Conservation (phyloP, 2,113 vertebrate species). For the Lophius piscatorius region DNA sequence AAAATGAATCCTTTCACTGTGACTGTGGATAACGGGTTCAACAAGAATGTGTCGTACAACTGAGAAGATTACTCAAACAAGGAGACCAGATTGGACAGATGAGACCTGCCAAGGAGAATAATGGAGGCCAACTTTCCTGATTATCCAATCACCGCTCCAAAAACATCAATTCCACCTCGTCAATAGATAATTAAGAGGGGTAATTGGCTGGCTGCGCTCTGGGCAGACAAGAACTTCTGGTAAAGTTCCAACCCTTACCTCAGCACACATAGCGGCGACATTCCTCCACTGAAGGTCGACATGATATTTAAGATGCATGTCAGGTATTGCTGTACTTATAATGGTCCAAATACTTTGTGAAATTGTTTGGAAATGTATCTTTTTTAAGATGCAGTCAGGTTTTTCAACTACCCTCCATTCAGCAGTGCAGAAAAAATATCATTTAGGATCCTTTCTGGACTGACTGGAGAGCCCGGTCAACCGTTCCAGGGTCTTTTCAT, state of each 20-base stretch:
- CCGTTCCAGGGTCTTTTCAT: conserved; percentile 26
- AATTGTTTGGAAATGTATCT: conserved; percentile 3
- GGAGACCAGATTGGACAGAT: conserved; percentile 72
- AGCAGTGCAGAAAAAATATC: neutral
- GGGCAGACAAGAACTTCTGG: conserved; percentile 62
- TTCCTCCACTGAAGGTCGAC: conserved; percentile 38
- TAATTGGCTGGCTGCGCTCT: conserved; percentile 73
- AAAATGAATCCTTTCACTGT: neutral
- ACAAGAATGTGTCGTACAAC: conserved; percentile 53
- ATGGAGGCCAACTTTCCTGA: conserved; percentile 75
- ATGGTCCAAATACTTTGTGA: too few species aligned
- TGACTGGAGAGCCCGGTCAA: conserved; percentile 6
- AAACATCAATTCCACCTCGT: conserved; percentile 79
- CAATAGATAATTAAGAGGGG: conserved; percentile 81
- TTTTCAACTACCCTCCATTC: neutral
- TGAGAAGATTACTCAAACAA: conserved; percentile 66
- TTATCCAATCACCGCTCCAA: conserved; percentile 78
- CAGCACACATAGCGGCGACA: conserved; percentile 16
- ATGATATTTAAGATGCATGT: too few species aligned
- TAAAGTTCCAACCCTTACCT: conserved; percentile 60
- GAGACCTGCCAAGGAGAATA: conserved; percentile 74
- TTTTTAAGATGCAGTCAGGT: neutral
- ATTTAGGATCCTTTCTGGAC: conserved; percentile 2
- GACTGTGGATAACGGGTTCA: conserved; percentile 42
- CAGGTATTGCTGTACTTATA: too few species aligned